phyloP scores from a whole-genome alignment of 2,113 vertebrate genomes.

The Leptobrachium ailaonicum region DNA sequence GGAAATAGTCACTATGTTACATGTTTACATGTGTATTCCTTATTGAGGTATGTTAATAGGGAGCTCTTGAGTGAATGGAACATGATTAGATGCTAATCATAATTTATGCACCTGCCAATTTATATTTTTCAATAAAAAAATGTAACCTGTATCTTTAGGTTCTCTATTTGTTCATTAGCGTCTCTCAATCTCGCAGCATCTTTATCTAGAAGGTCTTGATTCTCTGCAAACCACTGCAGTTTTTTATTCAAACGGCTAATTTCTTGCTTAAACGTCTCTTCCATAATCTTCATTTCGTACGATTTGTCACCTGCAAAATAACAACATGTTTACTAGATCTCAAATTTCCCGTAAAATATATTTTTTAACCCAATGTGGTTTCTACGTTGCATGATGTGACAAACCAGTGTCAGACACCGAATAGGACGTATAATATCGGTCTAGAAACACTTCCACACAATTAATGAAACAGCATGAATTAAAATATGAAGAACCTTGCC shows the following conservation, averaged over 20 bases:
- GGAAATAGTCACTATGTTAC: no score
- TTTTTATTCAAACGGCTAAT: slow-evolving; percentile 75
- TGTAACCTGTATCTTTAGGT: slow-evolving; percentile 78
- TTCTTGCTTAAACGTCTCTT: slow-evolving; percentile 83
- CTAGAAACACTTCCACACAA: no score
- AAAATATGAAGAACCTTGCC: no score
- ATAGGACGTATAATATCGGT: no score
- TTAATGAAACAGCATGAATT: no score
- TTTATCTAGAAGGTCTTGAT: slow-evolving; percentile 87
- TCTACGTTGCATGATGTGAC: no score
- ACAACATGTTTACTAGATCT: neutral
- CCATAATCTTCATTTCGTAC: slow-evolving; percentile 76
- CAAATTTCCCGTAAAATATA: no score
- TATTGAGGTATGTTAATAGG: no score
- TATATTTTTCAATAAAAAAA: no score
- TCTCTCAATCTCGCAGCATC: slow-evolving; percentile 78
- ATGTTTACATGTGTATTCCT: no score
- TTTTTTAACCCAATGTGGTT: no score
- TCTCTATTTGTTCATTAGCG: slow-evolving; percentile 79
- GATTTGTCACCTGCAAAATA: slow-evolving; percentile 72
- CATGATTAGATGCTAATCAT: neutral
- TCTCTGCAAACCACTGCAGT: slow-evolving; percentile 89
- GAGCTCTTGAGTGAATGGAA: neutral
- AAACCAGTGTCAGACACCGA: no score
- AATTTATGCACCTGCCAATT: neutral